Evolutionary conservation across 2,797 vertebrate genomes (phyloP), one percentile per base, ranked within the genome.

Genomic region (Trematomus bernacchii): DNA sequence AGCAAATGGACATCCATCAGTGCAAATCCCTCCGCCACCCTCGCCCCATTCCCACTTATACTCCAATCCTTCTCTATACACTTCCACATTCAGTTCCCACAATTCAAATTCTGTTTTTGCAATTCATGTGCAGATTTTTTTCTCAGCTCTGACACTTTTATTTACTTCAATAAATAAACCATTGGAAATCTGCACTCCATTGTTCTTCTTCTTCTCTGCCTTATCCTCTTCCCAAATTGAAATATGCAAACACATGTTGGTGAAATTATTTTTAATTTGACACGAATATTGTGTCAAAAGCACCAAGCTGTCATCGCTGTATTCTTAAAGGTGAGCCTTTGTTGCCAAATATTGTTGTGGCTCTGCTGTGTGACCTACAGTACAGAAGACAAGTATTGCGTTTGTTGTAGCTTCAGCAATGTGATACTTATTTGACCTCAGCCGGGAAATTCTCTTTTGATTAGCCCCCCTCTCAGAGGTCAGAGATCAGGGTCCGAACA

Each of bases 1-100:
- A 70, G 51, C 59, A 86, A 87, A 90, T 91, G 87, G 86, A 91
- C 89, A 83, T 82, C 86, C 80, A 82, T 85, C 87, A 62, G 70
- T 72, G 79, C 75, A 80, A 83, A 90, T 80, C 82, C 52, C 48
- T 64, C 50, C 19, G 0, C 84, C 54, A 0, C 40, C 67, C 4
- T 67, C 37, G 8, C 43, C 59, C 44, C n/a, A 10, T 70, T 80
- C 74, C 83, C 80, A 86, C 74, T 77, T 83, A 60, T 59, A 50
- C 3, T 0, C 21, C 64, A 83, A 71, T 71, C 78, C 50, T n/a
- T 73, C 8, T 37, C 33, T 37, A 9, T 37, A 37, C 33, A 37
- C 33, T 37, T 37, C 33, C 33, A 37, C 33, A 37, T 37, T 37
- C 33, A 37, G 33, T 37, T 37, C 33, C 33, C 33, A 37, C 33